Evolutionary conservation across 2,797 vertebrate species (phyloP).

Genomic region (Eremophila alpestris): DNA sequence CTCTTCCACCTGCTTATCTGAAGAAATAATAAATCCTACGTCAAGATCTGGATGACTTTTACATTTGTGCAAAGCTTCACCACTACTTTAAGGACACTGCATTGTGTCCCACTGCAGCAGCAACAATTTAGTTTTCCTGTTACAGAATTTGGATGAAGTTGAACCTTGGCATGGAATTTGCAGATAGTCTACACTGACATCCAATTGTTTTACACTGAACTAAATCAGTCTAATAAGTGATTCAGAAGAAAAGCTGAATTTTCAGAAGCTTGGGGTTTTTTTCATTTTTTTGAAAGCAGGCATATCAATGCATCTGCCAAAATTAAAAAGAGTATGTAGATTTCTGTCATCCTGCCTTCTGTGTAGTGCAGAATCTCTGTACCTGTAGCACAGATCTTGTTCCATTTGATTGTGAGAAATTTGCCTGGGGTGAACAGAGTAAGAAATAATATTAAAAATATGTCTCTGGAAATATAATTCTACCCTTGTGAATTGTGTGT

Average conservation of each 20-base stretch:
- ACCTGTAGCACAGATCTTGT: neutral
- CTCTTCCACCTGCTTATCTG: neutral
- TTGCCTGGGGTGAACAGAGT: neutral
- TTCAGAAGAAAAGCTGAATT: neutral
- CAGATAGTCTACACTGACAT: neutral
- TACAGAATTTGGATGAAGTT: neutral
- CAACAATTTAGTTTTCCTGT: neutral
- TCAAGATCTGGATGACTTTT: neutral
- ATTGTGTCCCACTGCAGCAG: neutral
- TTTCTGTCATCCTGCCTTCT: neutral
- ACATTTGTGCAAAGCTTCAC: neutral
- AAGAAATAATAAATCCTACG: neutral
- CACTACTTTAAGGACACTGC: neutral
- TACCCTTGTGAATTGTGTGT: neutral
- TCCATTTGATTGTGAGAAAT: neutral
- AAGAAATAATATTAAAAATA: slow-evolving; percentile 7
- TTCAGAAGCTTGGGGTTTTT: neutral
- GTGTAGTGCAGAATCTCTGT: neutral
- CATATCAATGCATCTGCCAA: neutral
- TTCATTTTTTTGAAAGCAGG: neutral
- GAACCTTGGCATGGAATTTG: neutral
- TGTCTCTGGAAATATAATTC: slow-evolving; percentile 20
- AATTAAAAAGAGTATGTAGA: neutral
- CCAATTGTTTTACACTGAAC: neutral
- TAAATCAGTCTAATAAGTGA: neutral